Conservation (phyloP, 2,797 vertebrate genomes). For the Crocidura indochinensis region DNA sequence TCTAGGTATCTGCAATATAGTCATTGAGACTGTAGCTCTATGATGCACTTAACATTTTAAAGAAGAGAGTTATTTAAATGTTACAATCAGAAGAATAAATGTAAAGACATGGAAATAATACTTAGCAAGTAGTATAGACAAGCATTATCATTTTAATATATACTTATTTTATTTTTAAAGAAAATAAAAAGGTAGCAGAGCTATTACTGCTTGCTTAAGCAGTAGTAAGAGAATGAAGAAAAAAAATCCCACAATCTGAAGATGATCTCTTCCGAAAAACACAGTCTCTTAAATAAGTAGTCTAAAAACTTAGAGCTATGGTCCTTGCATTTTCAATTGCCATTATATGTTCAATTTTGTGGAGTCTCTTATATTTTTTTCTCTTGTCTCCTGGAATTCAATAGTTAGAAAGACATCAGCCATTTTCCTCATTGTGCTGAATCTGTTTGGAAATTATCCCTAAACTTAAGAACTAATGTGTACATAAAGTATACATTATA, state of each 20-base stretch:
- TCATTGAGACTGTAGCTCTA: too few relatives aligned
- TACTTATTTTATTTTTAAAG: too few relatives aligned
- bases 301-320: background rate
- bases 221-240: background rate
- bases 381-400: background rate
- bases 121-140: too few relatives aligned
- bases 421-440: background rate
- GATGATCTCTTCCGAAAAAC: background rate
- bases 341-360: background rate
- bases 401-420: background rate
- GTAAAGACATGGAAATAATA: too few relatives aligned
- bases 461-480: background rate
- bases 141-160: too few relatives aligned
- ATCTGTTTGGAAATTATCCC: slow-evolving; percentile 2
- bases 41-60: too few relatives aligned
- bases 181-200: too few relatives aligned
- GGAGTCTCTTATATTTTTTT: background rate
- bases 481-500: background rate
- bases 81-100: too few relatives aligned
- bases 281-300: background rate
- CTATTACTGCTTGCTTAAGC: background rate
- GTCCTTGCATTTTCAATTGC: background rate
- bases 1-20: too few relatives aligned
- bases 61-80: too few relatives aligned
- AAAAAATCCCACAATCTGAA: background rate